Evolutionary conservation across 35 echinoderm and acorn worm species (phyloP).

Genomic region (Chiridota heheva): DNA sequence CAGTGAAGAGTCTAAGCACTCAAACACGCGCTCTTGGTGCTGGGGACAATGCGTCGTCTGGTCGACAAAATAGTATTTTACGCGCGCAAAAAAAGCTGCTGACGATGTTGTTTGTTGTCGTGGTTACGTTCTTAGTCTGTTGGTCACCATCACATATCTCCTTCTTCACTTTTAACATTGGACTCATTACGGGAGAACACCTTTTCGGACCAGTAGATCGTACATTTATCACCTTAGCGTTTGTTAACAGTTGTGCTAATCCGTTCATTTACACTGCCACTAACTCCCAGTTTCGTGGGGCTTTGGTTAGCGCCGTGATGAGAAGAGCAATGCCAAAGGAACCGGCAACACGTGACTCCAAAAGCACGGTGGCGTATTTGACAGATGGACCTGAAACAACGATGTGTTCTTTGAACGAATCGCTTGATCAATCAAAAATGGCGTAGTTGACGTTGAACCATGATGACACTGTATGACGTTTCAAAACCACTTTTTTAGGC

Average conservation of each 20-base stretch:
- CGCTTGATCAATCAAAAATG: too few species aligned
- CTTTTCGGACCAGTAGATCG: constrained; percentile 40
- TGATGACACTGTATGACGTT: too few species aligned
- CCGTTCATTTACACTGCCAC: constrained; percentile 71
- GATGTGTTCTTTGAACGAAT: too few species aligned
- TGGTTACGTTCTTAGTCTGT: constrained; percentile 66
- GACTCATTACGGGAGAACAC: not conserved
- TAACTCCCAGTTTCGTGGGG: constrained; percentile 35
- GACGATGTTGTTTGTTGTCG: constrained; percentile 61
- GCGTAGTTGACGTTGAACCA: too few species aligned
- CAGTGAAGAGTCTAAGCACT: constrained; percentile 2
- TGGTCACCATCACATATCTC: constrained; percentile 62
- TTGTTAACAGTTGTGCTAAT: constrained; percentile 72
- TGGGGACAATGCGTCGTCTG: not conserved
- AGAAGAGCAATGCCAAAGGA: too few species aligned
- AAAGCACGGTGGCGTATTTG: too few species aligned
- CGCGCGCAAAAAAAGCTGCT: constrained; percentile 38
- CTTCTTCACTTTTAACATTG: constrained; percentile 59
- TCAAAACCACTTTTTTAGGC: too few species aligned
- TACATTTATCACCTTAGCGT: constrained; percentile 46
- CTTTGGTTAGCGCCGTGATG: too few species aligned
- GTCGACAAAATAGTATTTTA: constrained; percentile 31
- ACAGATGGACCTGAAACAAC: too few species aligned
- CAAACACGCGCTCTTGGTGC: constrained; percentile 3
- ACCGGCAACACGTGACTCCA: too few species aligned